phyloP scores from a whole-genome alignment of 1,140 invertebrate species.

The Saxidomus purpurata region DNA sequence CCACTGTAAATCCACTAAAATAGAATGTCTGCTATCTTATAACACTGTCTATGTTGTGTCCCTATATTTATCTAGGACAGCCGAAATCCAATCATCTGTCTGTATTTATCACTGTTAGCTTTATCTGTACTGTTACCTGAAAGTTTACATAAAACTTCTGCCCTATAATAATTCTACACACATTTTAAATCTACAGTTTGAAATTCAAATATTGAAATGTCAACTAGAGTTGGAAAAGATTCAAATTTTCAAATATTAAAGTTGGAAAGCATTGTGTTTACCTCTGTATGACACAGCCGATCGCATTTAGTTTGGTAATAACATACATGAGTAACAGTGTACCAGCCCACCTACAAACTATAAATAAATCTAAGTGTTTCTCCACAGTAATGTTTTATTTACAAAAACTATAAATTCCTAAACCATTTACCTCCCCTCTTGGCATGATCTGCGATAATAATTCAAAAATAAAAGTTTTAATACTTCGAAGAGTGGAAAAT shows the following conservation, averaged over 20 bases:
- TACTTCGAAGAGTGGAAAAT: too few relatives aligned
- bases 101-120: not conserved
- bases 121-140: not conserved
- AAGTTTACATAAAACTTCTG: not conserved
- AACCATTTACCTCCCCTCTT: not conserved
- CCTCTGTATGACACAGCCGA: slow-evolving; percentile 2
- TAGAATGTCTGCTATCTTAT: not conserved
- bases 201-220: slow-evolving; percentile 28
- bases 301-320: not conserved
- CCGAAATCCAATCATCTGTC: not conserved
- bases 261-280: not conserved
- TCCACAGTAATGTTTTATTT: not conserved
- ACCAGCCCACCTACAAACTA: not conserved
- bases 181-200: not conserved
- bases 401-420: not conserved
- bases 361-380: slow-evolving; percentile 2
- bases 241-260: not conserved
- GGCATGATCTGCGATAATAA: too few relatives aligned
- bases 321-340: not conserved
- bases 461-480: too few relatives aligned
- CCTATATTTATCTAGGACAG: slow-evolving; percentile 7
- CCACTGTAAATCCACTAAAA: not conserved
- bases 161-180: slow-evolving; percentile 6
- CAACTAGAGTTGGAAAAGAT: slow-evolving; percentile 2
- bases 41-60: not conserved